phyloP scores from a whole-genome alignment of 2,888 invertebrate genomes.

The Pyralis farinalis region DNA sequence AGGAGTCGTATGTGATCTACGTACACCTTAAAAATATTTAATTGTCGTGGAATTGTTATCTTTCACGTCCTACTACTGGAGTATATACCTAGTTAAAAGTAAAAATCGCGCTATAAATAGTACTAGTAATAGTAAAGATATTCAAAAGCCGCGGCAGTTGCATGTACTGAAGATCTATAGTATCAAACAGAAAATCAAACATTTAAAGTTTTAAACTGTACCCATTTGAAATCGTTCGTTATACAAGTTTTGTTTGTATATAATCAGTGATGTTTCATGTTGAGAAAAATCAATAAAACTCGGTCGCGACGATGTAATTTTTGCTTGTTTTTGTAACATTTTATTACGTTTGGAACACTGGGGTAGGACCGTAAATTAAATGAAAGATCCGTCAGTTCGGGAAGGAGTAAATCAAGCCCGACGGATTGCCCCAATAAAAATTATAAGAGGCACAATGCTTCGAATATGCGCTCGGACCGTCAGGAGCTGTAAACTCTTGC shows the following conservation, averaged over 20 bases:
- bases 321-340: slow-evolving; percentile 73
- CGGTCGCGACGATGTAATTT: slow-evolving; percentile 53
- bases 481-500: slow-evolving; percentile 77
- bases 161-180: no score
- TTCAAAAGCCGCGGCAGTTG: no score
- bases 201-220: no score
- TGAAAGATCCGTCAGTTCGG: slow-evolving; percentile 78
- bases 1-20: no score
- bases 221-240: no score
- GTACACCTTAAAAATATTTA: no score
- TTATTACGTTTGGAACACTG: slow-evolving; percentile 70
- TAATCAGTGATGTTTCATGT: slow-evolving; percentile 8
- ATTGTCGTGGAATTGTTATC: no score
- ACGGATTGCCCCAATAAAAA: slow-evolving; percentile 81
- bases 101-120: no score
- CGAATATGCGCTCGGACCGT: slow-evolving; percentile 71
- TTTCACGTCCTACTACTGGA: no score
- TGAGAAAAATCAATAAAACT: slow-evolving; percentile 17
- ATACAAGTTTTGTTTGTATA: slow-evolving; percentile 9
- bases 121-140: no score
- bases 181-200: no score
- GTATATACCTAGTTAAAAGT: no score
- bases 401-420: slow-evolving; percentile 79
- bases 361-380: slow-evolving; percentile 78
- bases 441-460: slow-evolving; percentile 79